Conservation (phyloP, 2,797 vertebrate genomes). For the Poecilia gillii region DNA sequence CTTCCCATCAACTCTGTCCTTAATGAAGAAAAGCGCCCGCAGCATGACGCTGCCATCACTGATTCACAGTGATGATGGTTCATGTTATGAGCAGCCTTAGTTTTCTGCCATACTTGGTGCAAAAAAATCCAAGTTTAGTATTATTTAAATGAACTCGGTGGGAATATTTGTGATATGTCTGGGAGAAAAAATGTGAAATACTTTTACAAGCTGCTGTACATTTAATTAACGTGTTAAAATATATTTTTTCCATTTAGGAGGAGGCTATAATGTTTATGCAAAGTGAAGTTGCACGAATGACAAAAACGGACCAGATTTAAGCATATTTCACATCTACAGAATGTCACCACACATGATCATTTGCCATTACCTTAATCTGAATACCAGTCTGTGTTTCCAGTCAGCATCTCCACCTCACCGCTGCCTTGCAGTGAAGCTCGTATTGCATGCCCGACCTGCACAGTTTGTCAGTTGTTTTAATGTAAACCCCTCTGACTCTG, state of each 20-base stretch:
- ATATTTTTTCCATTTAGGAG: not conserved
- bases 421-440: constrained; percentile 30
- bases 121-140: not conserved
- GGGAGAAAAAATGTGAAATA: not conserved
- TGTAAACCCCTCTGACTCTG: not conserved
- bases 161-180: not conserved
- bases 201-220: constrained; percentile 6
- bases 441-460: constrained; percentile 19
- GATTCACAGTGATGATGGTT: not conserved
- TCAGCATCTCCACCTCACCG: constrained; percentile 17
- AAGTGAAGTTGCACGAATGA: not conserved
- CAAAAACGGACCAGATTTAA: not conserved
- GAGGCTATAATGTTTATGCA: constrained; percentile 7
- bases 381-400: constrained; percentile 6
- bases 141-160: not conserved
- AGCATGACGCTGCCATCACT: not conserved
- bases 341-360: not conserved
- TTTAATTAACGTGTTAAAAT: not conserved
- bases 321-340: not conserved
- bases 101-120: not conserved
- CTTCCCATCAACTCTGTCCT: not conserved
- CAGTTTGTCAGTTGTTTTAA: constrained; percentile 11
- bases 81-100: not conserved
- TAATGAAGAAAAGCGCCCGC: not conserved
- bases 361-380: constrained; percentile 2